These are phyloP conservation scores for Pediacus dermestoides DNA, from an alignment of 2,888 invertebrate genomes.

Conservation along the genomic window DNA sequence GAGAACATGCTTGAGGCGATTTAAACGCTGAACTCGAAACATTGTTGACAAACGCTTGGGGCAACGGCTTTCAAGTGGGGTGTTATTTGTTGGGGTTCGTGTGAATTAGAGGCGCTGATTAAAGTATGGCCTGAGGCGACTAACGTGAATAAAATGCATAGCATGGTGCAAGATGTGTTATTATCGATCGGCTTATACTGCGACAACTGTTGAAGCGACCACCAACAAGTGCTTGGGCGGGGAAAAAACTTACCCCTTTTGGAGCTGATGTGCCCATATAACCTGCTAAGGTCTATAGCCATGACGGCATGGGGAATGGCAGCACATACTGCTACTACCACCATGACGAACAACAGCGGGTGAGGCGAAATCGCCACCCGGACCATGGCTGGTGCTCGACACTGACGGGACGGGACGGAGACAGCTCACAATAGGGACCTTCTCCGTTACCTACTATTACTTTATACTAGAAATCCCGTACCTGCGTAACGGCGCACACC, in stretches of 20 bases:
- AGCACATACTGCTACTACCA: slow-evolving; percentile 61
- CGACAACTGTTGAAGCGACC: slow-evolving; percentile 37
- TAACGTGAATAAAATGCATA: no score
- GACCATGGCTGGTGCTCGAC: slow-evolving; percentile 46
- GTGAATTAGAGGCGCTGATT: no score
- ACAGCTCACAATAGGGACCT: slow-evolving; percentile 41
- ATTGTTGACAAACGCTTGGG: no score
- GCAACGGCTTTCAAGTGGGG: no score
- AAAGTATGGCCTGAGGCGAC: no score
- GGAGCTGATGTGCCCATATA: slow-evolving; percentile 72
- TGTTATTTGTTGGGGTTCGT: no score
- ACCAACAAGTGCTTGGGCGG: slow-evolving; percentile 32
- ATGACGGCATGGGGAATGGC: slow-evolving; percentile 63
- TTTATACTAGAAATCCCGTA: slow-evolving; percentile 33
- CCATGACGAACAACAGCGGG: slow-evolving; percentile 50
- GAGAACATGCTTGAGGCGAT: no score
- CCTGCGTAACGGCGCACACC: slow-evolving; percentile 37
- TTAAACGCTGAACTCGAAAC: no score
- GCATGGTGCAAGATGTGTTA: no score
- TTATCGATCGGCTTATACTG: slow-evolving; percentile 36
- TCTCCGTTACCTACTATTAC: slow-evolving; percentile 33
- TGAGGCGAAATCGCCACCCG: slow-evolving; percentile 47
- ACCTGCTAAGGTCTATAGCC: slow-evolving; percentile 75
- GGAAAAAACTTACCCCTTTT: slow-evolving; percentile 62
- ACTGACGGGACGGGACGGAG: slow-evolving; percentile 35